A percentile compares a stretch with the other conserved stretches of the same genome.
Evolutionary conservation across 2,888 invertebrate species (phyloP).

Genomic region (Melanostoma scalare): DNA sequence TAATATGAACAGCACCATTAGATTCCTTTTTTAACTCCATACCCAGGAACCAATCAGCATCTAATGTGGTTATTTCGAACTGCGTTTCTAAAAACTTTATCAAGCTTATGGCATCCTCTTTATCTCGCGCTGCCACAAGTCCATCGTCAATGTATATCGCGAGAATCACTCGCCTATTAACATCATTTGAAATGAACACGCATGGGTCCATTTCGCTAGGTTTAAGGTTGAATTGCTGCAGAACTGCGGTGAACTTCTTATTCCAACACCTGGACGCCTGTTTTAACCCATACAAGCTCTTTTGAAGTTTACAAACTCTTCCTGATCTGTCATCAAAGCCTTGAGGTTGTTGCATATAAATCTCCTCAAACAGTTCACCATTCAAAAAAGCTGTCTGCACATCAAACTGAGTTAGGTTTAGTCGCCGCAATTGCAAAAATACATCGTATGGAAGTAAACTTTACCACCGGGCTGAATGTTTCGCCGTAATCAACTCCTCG

Average conservation of each 20-base stretch:
- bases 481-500: slow-evolving; percentile 23
- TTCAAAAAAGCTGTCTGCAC: not conserved
- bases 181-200: slow-evolving; percentile 72
- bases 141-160: slow-evolving; percentile 76
- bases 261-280: slow-evolving; percentile 74
- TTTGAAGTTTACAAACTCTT: slow-evolving; percentile 68
- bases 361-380: not conserved
- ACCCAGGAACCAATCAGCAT: too few species aligned
- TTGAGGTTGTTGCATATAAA: not conserved
- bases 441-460: too few species aligned
- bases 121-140: too few species aligned
- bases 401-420: not conserved
- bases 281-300: slow-evolving; percentile 74
- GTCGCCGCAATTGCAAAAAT: not conserved
- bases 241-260: slow-evolving; percentile 71
- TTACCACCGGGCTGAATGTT: slow-evolving; percentile 44
- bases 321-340: slow-evolving; percentile 23
- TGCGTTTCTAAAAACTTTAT: too few species aligned
- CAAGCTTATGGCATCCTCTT: too few species aligned
- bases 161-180: slow-evolving; percentile 59
- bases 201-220: slow-evolving; percentile 75
- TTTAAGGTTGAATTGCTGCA: slow-evolving; percentile 71
- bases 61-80: too few species aligned
- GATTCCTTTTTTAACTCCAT: too few species aligned
- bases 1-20: too few species aligned